phyloP scores from a whole-genome alignment of 2,113 vertebrate genomes.

The Varanus komodoensis region DNA sequence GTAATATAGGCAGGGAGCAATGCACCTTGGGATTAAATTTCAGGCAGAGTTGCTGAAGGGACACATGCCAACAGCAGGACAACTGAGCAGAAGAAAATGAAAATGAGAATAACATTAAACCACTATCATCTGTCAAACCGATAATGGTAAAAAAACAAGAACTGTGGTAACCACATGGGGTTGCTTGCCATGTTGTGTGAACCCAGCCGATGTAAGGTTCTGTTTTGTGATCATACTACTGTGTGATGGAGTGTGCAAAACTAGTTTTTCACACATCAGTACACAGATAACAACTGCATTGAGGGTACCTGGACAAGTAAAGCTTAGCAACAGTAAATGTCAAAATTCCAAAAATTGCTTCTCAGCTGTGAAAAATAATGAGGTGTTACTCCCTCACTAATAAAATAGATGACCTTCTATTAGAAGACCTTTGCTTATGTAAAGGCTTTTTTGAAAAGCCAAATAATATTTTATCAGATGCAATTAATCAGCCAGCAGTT shows the following conservation, averaged over 20 bases:
- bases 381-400: not conserved
- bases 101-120: no score
- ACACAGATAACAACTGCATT: not conserved
- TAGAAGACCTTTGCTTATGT: not conserved
- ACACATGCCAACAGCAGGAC: no score
- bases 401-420: conserved; percentile 19
- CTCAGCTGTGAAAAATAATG: conserved; percentile 4
- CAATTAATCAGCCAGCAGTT: not conserved
- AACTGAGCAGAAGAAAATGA: no score
- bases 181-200: no score
- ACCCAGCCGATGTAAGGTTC: no score
- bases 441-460: not conserved
- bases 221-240: not conserved
- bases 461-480: not conserved
- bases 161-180: no score
- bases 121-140: no score
- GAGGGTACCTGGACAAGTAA: not conserved
- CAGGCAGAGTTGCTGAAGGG: no score
- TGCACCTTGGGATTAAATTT: no score
- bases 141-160: no score
- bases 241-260: not conserved
- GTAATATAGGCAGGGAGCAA: no score
- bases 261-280: not conserved
- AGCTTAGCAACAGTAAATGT: not conserved
- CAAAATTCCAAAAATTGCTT: not conserved